These are phyloP conservation scores for Python bivittatus DNA, from an alignment of 2,113 vertebrate species.

Conservation along the genomic window DNA sequence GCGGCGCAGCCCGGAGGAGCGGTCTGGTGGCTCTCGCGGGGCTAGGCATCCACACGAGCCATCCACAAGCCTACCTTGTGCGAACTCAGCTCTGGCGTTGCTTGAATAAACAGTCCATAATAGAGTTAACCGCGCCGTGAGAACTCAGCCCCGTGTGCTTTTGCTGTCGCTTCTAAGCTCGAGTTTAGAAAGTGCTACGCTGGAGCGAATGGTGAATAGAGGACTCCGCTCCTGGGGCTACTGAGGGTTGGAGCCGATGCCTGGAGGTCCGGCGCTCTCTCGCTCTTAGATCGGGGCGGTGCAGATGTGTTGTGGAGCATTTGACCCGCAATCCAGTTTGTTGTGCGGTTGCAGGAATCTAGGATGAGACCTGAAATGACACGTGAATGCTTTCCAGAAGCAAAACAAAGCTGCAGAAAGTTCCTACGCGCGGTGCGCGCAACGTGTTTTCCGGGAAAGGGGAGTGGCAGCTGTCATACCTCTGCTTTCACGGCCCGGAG, in stretches of 20 bases:
- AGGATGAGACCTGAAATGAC: not conserved
- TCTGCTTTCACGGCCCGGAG: not conserved
- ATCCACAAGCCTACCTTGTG: not conserved
- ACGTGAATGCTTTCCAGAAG: not conserved
- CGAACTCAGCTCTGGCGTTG: not conserved
- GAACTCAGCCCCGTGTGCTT: not conserved
- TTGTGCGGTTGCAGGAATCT: not conserved
- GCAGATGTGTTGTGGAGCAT: not conserved
- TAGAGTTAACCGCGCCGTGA: not conserved
- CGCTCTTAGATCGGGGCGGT: not conserved
- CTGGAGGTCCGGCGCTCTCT: not conserved
- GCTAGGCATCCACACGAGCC: no score
- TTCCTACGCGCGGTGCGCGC: not conserved
- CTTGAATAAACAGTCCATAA: not conserved
- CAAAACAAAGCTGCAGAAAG: not conserved
- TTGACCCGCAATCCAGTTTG: not conserved
- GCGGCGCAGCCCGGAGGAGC: not conserved
- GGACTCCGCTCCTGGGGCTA: not conserved
- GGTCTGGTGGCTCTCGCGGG: not conserved
- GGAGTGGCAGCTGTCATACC: not conserved
- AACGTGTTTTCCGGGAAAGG: not conserved
- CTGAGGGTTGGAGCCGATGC: no score
- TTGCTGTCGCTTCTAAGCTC: not conserved
- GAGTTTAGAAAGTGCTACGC: not conserved
- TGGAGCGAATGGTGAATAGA: not conserved